Evolutionary conservation across 2,888 invertebrate species (phyloP).

Genomic region (Nipponacmea schrenckii): DNA sequence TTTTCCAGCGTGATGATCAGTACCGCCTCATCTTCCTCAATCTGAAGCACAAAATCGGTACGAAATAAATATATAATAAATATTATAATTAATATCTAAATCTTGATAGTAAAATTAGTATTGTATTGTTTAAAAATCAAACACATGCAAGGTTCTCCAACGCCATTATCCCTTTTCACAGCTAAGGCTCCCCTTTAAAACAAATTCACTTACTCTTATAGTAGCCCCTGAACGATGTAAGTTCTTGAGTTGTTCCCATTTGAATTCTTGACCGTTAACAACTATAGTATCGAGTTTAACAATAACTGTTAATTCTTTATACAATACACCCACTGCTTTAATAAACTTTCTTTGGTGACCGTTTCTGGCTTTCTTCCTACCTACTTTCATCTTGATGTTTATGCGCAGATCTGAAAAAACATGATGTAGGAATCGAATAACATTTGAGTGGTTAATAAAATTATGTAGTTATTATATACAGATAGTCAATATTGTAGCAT

Average conservation of each 20-base stretch:
- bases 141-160: no score
- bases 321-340: constrained; percentile 12
- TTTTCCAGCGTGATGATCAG: constrained; percentile 20
- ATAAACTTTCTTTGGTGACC: constrained; percentile 18
- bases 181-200: no score
- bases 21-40: neutral
- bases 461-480: no score
- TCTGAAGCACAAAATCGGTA: constrained; percentile 1
- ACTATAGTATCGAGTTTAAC: constrained; percentile 14
- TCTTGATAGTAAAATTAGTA: no score
- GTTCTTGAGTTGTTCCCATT: constrained; percentile 10
- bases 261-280: constrained; percentile 12
- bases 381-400: constrained; percentile 21
- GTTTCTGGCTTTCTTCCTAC: neutral
- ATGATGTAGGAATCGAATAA: neutral
- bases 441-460: no score
- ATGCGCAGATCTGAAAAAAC: constrained; percentile 17
- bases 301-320: constrained; percentile 9
- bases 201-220: neutral
- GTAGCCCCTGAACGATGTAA: constrained; percentile 9
- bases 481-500: no score
- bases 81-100: no score
- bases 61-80: no score
- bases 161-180: no score
- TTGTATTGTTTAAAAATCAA: no score